Base-by-base conservation (phyloP, 2,797 vertebrate species). In the Lophotriccus pileatus region DNA sequence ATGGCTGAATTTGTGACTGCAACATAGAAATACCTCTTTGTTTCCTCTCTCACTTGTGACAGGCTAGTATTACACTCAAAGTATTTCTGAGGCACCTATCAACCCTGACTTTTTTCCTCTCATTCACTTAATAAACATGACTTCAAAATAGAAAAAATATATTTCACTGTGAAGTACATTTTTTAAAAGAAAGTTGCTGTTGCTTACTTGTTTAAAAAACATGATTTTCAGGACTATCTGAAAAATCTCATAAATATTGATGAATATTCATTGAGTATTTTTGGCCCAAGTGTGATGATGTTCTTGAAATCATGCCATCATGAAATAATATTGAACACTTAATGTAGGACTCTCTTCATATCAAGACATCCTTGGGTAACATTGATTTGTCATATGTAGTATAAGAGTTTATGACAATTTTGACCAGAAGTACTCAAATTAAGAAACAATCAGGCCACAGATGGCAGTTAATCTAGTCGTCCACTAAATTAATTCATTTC, bases 401-500 rank as follows among this genome's bases (percentile, higher is more conserved):
- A 46, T 59, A 78, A 91, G 58, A 72, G 39, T 89, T 87, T 68
- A 80, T 25, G 16, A 58, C 55, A 89, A 74, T 62, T 95, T 89
- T 92, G 81, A 75, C 87, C 87, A 69, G 87, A 90, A 95, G 58
- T 75, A 94, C 53, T 92, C 66, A 93, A 90, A 93, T 88, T 95
- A 91, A 92, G 76, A 94, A 93, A 95, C 63, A 93, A 93, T 85
- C 69, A 86, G 92, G 74, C 73, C 94, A 91, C 94, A 95, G 87
- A 90, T 93, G 92, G 89, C 44, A 88, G 91, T 91, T 95, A 95
- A 92, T 93, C 87, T 96, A 91, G 76, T 74, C 73, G 88, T 92
- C 69, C 28, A 93, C 76, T 90, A 88, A 93, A 96, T 90, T 94
- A 96, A 95, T 96, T 93, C 82, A 70, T 93, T 96, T 96, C 77